phyloP scores from a whole-genome alignment of 2,797 vertebrate species.

The Sebastes cheni region DNA sequence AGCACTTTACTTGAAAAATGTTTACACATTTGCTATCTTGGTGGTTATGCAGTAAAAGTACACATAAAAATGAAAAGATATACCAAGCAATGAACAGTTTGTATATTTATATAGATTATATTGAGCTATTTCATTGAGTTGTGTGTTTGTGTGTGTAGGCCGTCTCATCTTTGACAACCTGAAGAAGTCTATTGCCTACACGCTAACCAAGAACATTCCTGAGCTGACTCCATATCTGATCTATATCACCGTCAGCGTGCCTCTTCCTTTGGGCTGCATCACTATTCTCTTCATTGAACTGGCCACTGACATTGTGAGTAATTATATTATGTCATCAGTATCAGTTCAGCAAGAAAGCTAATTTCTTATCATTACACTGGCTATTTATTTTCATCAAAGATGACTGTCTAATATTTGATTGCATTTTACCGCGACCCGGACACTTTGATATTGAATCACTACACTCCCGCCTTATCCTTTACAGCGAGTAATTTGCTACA shows the following conservation, averaged over 20 bases:
- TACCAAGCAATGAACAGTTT: not conserved
- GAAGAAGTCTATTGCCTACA: slow-evolving; percentile 93
- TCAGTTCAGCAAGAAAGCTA: not conserved
- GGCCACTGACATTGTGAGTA: slow-evolving; percentile 90
- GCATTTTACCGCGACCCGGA: not conserved
- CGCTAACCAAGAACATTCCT: slow-evolving; percentile 91
- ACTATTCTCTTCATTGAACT: slow-evolving; percentile 94
- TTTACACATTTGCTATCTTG: not conserved
- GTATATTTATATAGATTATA: not conserved
- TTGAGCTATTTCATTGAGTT: not conserved
- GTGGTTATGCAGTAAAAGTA: not conserved
- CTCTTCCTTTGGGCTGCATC: slow-evolving; percentile 91
- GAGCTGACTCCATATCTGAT: slow-evolving; percentile 91
- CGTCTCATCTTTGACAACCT: slow-evolving; percentile 92
- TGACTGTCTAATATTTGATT: not conserved
- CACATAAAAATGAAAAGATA: not conserved
- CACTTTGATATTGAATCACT: not conserved
- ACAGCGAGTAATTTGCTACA: not conserved
- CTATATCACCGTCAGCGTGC: slow-evolving; percentile 91
- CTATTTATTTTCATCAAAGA: not conserved
- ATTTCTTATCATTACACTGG: not conserved
- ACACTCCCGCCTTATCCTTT: not conserved
- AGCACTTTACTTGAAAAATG: not conserved
- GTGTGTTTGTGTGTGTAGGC: slow-evolving; percentile 63
- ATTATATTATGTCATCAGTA: not conserved